Evolutionary conservation across 1,140 invertebrate species (phyloP), one percentile per base, ranked within the genome.

Genomic region (Plutomurus gul): DNA sequence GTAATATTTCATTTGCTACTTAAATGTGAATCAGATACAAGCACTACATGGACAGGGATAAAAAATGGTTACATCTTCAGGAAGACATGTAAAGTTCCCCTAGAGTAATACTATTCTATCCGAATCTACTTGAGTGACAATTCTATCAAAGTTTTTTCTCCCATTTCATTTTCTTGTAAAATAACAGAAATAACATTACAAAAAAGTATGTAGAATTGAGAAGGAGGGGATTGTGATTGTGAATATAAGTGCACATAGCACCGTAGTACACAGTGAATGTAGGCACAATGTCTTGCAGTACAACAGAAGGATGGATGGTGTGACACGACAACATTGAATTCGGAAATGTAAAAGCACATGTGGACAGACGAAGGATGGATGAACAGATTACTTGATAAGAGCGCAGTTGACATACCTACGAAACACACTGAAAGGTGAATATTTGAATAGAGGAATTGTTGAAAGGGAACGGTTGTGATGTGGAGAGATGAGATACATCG

Each of bases 281-380:
- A 27, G 16, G 56, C 27, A 65, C 27, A 30, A n/a, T 33, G 27
- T 65, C 36, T 8, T 65, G 27, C 16, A n/a, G n/a, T 30, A 65
- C 27, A 30, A n/a, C n/a, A 65, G 56, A 65, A 60, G 22, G 10
- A 11, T 51, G 47, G 27, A 30, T 33, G 10, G n/a, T 65, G 56
- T 33, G 56, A 65, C 27, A 65, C 36, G 27, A 65, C 27, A 65
- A 65, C 56, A 65, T 65, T 33, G 36, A 65, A 30, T 65, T 65
- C 27, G 25, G 27, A 65, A 65, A n/a, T 65, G 56, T 65, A 65
- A 65, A 65, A 65, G 56, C 56, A 65, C 56, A 65, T 65, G 56
- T 65, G 56, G 56, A 65, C 56, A 65, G 56, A n/a, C n/a, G n/a
- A 65, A 65, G 56, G 56, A 65, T 65, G 27, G 56, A 65, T 65